Conservation (phyloP, 2,797 vertebrate species). For the Salarias fasciatus region DNA sequence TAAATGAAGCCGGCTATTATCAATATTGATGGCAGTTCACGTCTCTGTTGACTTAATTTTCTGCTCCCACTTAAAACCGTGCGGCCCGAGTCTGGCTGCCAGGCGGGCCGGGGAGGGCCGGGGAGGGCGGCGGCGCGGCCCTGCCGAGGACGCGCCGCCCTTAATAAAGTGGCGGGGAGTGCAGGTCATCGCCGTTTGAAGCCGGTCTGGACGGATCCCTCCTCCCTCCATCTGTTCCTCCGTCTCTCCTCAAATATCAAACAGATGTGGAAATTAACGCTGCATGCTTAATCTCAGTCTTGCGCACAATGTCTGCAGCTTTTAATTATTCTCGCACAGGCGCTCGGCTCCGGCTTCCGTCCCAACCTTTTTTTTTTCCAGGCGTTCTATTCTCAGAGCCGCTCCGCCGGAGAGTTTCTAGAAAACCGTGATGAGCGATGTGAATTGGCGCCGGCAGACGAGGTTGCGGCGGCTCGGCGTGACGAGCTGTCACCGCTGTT, state of each 20-base stretch:
- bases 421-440: not conserved
- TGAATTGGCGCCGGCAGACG: not conserved
- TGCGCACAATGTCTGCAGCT: slow-evolving; percentile 31
- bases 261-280: slow-evolving; percentile 67
- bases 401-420: not conserved
- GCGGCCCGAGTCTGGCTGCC: slow-evolving; percentile 33
- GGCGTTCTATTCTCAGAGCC: not conserved
- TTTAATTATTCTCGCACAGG: slow-evolving; percentile 55
- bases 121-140: slow-evolving; percentile 5
- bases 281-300: slow-evolving; percentile 38
- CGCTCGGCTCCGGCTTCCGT: slow-evolving; percentile 5
- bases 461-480: not conserved
- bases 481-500: slow-evolving; percentile 1
- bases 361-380: slow-evolving; percentile 19
- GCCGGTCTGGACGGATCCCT: slow-evolving; percentile 43
- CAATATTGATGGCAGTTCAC: slow-evolving; percentile 69
- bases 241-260: slow-evolving; percentile 47
- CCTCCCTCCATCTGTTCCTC: slow-evolving; percentile 52
- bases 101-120: slow-evolving; percentile 4
- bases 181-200: slow-evolving; percentile 45
- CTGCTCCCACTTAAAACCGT: slow-evolving; percentile 60
- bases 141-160: slow-evolving; percentile 43
- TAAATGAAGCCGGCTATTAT: slow-evolving; percentile 59
- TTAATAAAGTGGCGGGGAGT: slow-evolving; percentile 33
- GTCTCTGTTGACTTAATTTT: slow-evolving; percentile 69